Conservation (phyloP, 2,797 vertebrate genomes). For the Cossypha dichroa region DNA sequence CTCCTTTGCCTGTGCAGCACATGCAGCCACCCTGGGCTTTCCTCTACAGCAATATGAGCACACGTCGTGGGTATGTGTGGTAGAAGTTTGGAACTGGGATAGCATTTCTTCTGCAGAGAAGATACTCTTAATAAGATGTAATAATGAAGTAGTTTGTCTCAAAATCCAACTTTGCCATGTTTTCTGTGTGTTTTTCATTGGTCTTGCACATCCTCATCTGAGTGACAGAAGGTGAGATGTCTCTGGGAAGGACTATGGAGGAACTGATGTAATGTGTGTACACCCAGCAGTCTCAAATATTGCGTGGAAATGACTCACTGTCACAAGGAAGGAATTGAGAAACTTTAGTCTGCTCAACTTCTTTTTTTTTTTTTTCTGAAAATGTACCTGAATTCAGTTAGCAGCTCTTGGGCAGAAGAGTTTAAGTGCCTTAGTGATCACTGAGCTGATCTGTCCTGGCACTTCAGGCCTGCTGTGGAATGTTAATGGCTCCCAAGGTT, state of each 20-base stretch:
- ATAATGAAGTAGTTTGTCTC: conserved; percentile 5
- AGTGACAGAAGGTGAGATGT: conserved; percentile 22
- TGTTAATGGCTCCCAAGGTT: neutral
- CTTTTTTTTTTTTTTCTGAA: neutral
- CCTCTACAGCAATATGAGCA: conserved; percentile 15
- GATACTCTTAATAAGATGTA: neutral
- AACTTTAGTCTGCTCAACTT: neutral
- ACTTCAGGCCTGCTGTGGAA: conserved; percentile 24
- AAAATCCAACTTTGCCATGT: conserved; percentile 26
- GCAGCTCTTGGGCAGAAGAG: conserved; percentile 7
- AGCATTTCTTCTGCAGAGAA: conserved; percentile 20
- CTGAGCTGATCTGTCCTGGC: neutral
- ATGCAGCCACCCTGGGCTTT: neutral
- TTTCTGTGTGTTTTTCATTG: neutral
- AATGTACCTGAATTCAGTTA: conserved; percentile 5
- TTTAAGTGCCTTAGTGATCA: conserved; percentile 75
- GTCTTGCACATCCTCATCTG: conserved; percentile 2
- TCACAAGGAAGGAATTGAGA: conserved; percentile 28
- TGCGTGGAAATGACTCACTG: neutral
- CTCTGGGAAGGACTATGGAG: conserved; percentile 1
- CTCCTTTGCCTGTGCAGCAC: neutral
- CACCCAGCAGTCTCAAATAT: neutral
- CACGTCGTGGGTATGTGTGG: neutral
- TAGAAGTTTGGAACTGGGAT: neutral
- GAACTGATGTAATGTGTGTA: conserved; percentile 11